Conservation (phyloP, 2,113 vertebrate genomes). For the Eptesicus fuscus region DNA sequence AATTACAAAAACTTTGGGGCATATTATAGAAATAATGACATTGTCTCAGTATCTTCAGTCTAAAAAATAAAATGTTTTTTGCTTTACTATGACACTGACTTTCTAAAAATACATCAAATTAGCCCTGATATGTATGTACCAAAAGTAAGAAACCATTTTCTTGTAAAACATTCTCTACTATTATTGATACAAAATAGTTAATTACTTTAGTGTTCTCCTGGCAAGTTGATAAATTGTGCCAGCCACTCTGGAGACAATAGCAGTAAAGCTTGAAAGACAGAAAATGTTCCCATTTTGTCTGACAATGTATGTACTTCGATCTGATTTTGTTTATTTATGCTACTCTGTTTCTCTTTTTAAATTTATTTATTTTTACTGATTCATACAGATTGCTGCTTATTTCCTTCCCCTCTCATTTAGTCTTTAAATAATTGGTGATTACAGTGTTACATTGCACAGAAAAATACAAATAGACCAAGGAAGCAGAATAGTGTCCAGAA, state of each 20-base stretch:
- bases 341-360: background rate
- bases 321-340: constrained; percentile 17
- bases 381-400: background rate
- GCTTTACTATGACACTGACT: background rate
- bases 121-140: background rate
- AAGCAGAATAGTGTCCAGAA: background rate
- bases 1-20: background rate
- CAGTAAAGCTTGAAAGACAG: background rate
- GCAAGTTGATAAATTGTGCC: background rate
- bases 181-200: background rate
- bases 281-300: background rate
- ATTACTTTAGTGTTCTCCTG: background rate
- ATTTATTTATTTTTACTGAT: background rate
- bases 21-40: background rate
- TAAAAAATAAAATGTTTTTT: background rate
- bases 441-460: background rate
- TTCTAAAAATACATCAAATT: background rate
- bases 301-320: background rate
- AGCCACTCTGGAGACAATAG: background rate
- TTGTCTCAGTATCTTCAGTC: background rate
- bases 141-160: background rate
- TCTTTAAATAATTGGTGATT: background rate
- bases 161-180: background rate
- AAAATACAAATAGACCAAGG: constrained; percentile 4
- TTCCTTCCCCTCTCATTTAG: background rate